phyloP scores from a whole-genome alignment of 2,797 vertebrate species.

The Notolepis coatsorum region DNA sequence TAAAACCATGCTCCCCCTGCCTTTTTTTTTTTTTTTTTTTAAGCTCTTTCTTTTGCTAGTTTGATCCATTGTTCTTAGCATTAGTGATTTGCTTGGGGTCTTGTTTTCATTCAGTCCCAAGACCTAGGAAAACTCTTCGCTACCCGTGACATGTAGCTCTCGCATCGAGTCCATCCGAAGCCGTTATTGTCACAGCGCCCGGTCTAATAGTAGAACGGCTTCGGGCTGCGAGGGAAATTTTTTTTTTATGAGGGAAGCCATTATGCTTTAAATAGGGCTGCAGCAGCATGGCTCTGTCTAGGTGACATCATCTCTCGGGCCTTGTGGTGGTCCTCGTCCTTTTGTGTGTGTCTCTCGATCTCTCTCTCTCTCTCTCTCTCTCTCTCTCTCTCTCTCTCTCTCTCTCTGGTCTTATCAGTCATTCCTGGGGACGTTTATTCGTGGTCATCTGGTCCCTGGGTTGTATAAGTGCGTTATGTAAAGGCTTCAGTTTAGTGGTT shows the following conservation, averaged over 20 bases:
- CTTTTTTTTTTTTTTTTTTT: background rate
- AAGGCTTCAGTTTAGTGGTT: slow-evolving; percentile 30
- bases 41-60: background rate
- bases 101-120: slow-evolving; percentile 4
- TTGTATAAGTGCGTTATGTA: slow-evolving; percentile 53
- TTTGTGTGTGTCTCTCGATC: background rate
- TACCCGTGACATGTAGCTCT: background rate
- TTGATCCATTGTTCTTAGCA: slow-evolving; percentile 11
- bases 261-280: slow-evolving; percentile 56
- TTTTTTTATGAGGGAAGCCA: slow-evolving; percentile 41
- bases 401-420: no score
- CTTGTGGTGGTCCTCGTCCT: slow-evolving; percentile 32
- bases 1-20: background rate
- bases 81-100: background rate
- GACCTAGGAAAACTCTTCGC: background rate
- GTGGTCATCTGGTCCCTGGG: slow-evolving; percentile 14
- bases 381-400: no score
- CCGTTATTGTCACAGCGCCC: slow-evolving; percentile 20
- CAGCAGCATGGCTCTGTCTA: slow-evolving; percentile 41
- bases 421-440: slow-evolving; percentile 13
- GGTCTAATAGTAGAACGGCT: slow-evolving; percentile 34
- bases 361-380: no score
- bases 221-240: slow-evolving; percentile 18
- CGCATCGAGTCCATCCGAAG: slow-evolving; percentile 18
- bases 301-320: slow-evolving; percentile 59